Percentiles rank a stretch among this genome's conserved stretches.
These are phyloP conservation scores for Baronia brevicornis DNA, from an alignment of 2,888 invertebrate genomes.

Conservation along the genomic window DNA sequence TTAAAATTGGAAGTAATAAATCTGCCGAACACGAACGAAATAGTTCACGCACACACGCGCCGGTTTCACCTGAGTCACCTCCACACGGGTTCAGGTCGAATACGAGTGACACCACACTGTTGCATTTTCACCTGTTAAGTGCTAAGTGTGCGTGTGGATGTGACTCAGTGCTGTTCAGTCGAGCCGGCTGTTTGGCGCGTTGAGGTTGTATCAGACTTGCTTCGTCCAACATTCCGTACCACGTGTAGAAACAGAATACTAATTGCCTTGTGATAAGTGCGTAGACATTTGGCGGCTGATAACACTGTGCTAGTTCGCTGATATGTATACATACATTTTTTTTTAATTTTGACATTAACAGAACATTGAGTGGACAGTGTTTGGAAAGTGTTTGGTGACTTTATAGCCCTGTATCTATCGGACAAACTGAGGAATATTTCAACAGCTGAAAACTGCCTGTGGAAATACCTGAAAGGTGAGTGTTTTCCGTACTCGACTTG, in stretches of 20 bases:
- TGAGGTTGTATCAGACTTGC: constrained; percentile 42
- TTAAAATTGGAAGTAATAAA: constrained; percentile 40
- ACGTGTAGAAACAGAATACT: constrained; percentile 55
- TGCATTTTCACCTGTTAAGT: constrained; percentile 68
- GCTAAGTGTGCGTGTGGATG: constrained; percentile 45
- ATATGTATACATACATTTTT: constrained; percentile 22
- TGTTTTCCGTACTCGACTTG: constrained; percentile 1
- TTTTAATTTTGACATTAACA: constrained; percentile 27
- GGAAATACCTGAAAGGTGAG: constrained; percentile 70
- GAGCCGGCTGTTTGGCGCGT: constrained; percentile 62
- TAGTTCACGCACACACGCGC: constrained; percentile 54
- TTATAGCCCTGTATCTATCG: constrained; percentile 43
- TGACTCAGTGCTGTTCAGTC: constrained; percentile 63
- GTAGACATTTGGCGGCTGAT: constrained; percentile 52
- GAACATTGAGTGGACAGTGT: constrained; percentile 27
- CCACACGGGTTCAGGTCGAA: constrained; percentile 54
- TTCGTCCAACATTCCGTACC: constrained; percentile 31
- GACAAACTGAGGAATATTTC: constrained; percentile 67
- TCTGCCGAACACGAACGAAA: constrained; percentile 64
- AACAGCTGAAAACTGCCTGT: constrained; percentile 55
- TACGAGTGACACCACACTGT: constrained; percentile 60
- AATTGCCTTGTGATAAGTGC: constrained; percentile 55
- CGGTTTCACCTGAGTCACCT: constrained; percentile 57
- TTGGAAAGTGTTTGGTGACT: constrained; percentile 55
- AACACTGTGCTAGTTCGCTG: constrained; percentile 33